Evolutionary conservation across 2,888 invertebrate species (phyloP), one percentile per base, ranked within the genome.

Genomic region (Acleris holmiana): DNA sequence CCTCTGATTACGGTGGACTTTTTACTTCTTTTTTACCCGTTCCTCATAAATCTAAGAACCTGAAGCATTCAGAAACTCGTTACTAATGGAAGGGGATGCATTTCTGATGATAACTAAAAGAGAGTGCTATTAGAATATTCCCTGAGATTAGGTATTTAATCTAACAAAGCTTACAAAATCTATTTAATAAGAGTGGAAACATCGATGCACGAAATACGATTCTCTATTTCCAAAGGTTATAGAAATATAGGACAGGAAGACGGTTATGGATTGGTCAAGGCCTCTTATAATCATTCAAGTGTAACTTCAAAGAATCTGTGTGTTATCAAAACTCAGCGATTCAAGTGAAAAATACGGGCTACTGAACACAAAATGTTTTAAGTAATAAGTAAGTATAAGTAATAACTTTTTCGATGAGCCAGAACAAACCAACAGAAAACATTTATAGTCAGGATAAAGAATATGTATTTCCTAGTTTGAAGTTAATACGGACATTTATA

Each of bases 41-140:
- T 35, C 35, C 35, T 35, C 35, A 35, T 35, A 35, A 35, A 35
- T 83, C 82, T 74, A 75, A 76, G 40, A 74, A 58, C 6, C 74
- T 58, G 15, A 76, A 23, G 62, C 65, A 48, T 71, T 70, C 48
- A 57, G 65, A 25, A 2, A 53, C 35, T 35, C 40, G n/a, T 53
- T 41, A 25, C 40, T 25, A 2, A 18, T 47, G 17, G 47, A 57
- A 4, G 58, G 40, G 35, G 35, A 35, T 35, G 35, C 13, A 35
- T 35, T 35, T 35, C 35, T 35, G 13, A 35, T 35, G 13, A 13
- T 35, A 35, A 35, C 4, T 35, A 8, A 35, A 13, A 13, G 35
- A 35, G 13, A 13, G 4, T 13, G 4, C 35, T 13, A 35, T 35
- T 4, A 35, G 8, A 13, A 35, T 35, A 35, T 13, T 13, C 10